Base-by-base conservation (phyloP, 2,797 vertebrate genomes). In the Clarias laeviceps region DNA sequence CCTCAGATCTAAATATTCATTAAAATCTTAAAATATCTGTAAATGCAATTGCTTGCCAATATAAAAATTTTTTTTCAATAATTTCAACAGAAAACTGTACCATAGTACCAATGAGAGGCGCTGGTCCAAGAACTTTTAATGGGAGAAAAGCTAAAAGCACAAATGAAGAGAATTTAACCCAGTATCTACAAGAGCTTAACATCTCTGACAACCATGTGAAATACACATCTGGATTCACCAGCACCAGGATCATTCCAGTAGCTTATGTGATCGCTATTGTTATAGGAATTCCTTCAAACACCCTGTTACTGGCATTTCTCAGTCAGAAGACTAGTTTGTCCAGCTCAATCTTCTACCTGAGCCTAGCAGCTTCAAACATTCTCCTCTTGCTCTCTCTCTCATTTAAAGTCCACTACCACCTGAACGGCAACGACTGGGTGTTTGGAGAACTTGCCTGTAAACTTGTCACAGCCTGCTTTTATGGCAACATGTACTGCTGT, bases 401-500 rank as follows among this genome's bases (percentile, higher is more conserved):
- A 0, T 95, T 98, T 88, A 97, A 95, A 70, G 94, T 97, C 78
- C 94, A 93, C n/a, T 98, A 99, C 88, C 96, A 98, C 82, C 88
- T 98, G 86, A 96, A 94, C 0, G 94, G 96, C 20, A 97, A 97
- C 90, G 85, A 97, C 94, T 99, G 98, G 97, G 87, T 97, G 50
- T 99, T 99, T 77, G 97, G 97, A 34, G 97, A 98, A 91, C 76
- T 90, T 2, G 91, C 96, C 91, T 99, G 97, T 74, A 94, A 94
- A 15, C 66, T 94, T 0, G 91, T 94, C 80, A 98, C 96, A 0
- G 96, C 91, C 0, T 91, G 96, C 83, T 99, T 99, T 90, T 99
- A 98, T 0, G 96, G 97, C 17, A 99, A 99, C 84, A 94, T 97
- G 92, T 98, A 98, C 91, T 96, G 97, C 80, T 97, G 97, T 14